These are phyloP conservation scores for Drosophila virilis DNA, from an alignment of 1,140 invertebrate genomes.

Conservation along the genomic window DNA sequence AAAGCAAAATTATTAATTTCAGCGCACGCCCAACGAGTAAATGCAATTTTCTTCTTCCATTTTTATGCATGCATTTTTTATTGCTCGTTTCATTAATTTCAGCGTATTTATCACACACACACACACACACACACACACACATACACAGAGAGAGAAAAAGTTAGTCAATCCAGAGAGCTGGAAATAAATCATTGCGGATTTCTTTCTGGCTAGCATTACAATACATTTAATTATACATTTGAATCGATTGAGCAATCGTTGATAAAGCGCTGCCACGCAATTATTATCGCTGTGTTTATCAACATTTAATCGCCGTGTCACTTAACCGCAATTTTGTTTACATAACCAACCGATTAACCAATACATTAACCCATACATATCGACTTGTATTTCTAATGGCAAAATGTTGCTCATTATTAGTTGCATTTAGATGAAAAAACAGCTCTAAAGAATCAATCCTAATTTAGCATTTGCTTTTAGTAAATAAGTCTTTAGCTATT, in stretches of 20 bases:
- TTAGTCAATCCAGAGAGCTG: neutral
- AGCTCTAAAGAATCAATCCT: too few relatives aligned
- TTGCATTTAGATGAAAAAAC: too few relatives aligned
- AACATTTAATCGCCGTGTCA: constrained; percentile 21
- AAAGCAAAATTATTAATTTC: constrained; percentile 48
- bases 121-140: too few relatives aligned
- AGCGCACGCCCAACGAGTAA: constrained; percentile 14
- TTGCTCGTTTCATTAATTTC: constrained; percentile 31
- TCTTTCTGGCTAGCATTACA: neutral
- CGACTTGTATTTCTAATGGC: constrained; percentile 1
- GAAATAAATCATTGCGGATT: neutral
- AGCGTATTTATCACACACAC: constrained; percentile 25
- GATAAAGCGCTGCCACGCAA: constrained; percentile 10
- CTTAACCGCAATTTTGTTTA: constrained; percentile 7
- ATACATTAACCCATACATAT: neutral
- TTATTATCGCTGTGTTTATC: constrained; percentile 26
- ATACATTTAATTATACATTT: constrained; percentile 27
- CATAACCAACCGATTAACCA: constrained; percentile 20
- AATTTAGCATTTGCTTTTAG: too few relatives aligned
- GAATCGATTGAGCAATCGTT: constrained; percentile 25
- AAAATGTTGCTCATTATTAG: neutral
- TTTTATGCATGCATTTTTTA: neutral
- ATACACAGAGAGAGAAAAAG: neutral
- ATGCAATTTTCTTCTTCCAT: constrained; percentile 27
- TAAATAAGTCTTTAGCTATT: too few relatives aligned